These are phyloP conservation scores for Venusia cambrica DNA, from an alignment of 2,888 invertebrate genomes.

Conservation along the genomic window DNA sequence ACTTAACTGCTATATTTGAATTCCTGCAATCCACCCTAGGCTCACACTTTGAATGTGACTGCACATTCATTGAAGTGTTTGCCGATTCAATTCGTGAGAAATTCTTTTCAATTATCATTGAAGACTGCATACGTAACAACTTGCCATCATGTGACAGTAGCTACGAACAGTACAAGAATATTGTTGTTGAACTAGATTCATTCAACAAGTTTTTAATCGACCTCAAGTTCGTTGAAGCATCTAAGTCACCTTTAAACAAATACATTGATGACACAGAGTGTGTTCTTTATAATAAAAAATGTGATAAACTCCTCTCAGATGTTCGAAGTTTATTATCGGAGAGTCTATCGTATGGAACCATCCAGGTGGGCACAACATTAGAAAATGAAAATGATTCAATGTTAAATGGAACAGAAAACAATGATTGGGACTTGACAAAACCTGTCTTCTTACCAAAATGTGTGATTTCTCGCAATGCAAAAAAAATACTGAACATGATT, in stretches of 20 bases:
- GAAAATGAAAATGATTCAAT: slow-evolving; percentile 47
- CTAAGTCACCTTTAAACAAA: slow-evolving; percentile 63
- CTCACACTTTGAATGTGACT: slow-evolving; percentile 58
- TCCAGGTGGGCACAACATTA: slow-evolving; percentile 47
- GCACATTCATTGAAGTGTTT: slow-evolving; percentile 65
- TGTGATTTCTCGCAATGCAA: slow-evolving; percentile 65
- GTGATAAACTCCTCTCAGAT: slow-evolving; percentile 64
- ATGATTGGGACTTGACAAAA: slow-evolving; percentile 53
- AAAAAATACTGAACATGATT: slow-evolving; percentile 58
- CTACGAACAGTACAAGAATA: slow-evolving; percentile 61
- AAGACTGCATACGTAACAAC: slow-evolving; percentile 66
- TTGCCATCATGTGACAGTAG: slow-evolving; percentile 66
- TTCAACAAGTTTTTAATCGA: slow-evolving; percentile 73
- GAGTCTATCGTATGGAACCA: slow-evolving; percentile 58
- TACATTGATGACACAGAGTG: slow-evolving; percentile 68
- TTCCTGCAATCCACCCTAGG: slow-evolving; percentile 69
- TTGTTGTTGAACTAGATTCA: slow-evolving; percentile 63
- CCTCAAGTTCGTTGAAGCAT: slow-evolving; percentile 62
- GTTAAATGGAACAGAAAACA: slow-evolving; percentile 48
- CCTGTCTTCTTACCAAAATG: slow-evolving; percentile 69
- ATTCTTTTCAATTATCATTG: slow-evolving; percentile 69
- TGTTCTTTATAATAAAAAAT: slow-evolving; percentile 70
- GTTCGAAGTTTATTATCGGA: slow-evolving; percentile 55
- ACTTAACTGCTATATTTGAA: slow-evolving; percentile 71
- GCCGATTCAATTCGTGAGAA: slow-evolving; percentile 58